Evolutionary conservation across 1,140 invertebrate genomes (phyloP).

Genomic region (Alviniconcha marisindica): DNA sequence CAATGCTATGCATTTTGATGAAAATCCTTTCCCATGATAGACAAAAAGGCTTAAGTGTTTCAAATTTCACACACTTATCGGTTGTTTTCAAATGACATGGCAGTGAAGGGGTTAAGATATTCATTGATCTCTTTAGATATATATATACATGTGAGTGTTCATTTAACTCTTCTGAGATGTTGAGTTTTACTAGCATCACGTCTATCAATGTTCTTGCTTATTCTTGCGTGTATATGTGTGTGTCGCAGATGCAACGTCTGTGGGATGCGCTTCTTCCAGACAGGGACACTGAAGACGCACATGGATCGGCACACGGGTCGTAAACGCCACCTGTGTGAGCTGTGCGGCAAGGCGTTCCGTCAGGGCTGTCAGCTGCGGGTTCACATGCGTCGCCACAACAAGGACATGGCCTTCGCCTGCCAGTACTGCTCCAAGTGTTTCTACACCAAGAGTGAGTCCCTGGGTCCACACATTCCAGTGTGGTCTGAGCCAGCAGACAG

Average conservation of each 20-base stretch:
- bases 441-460: conserved; percentile 73
- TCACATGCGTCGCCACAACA: conserved; percentile 74
- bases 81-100: too few relatives aligned
- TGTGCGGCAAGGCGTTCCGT: conserved; percentile 77
- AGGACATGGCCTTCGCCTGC: conserved; percentile 72
- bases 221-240: background rate
- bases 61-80: too few relatives aligned
- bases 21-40: too few relatives aligned
- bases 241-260: conserved; percentile 74
- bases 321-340: conserved; percentile 74
- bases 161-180: background rate
- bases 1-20: too few relatives aligned
- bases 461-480: too few relatives aligned
- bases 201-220: background rate
- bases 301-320: conserved; percentile 74
- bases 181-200: too few relatives aligned
- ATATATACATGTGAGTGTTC: background rate
- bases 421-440: conserved; percentile 71
- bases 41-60: too few relatives aligned
- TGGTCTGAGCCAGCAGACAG: too few relatives aligned
- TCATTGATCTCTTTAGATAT: background rate
- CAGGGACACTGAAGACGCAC: conserved; percentile 75
- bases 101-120: too few relatives aligned
- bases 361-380: conserved; percentile 75
- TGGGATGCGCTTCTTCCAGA: conserved; percentile 73